These are phyloP conservation scores for Phymatocera aterrima DNA, from an alignment of 2,888 invertebrate species.

Conservation along the genomic window DNA sequence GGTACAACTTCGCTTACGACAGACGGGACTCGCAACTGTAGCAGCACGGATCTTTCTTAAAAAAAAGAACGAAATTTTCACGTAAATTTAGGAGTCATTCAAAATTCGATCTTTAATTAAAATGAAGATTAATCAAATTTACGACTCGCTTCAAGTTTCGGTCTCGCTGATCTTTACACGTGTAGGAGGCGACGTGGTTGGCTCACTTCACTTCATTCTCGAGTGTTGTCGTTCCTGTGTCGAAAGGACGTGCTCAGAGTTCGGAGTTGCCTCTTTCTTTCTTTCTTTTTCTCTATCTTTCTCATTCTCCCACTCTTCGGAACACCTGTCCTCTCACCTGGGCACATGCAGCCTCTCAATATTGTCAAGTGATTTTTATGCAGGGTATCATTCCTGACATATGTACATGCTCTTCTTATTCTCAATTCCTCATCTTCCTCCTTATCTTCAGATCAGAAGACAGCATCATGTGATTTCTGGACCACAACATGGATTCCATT, in stretches of 20 bases:
- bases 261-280: constrained; percentile 7
- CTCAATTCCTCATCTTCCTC: no score
- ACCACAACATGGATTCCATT: no score
- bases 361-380: neutral
- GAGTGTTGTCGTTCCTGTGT: constrained; percentile 22
- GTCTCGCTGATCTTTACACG: constrained; percentile 64
- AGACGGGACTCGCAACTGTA: constrained; percentile 8
- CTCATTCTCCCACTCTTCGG: neutral
- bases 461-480: no score
- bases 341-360: neutral
- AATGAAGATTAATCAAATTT: neutral
- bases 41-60: neutral
- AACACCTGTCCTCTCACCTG: constrained; percentile 34
- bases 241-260: constrained; percentile 17
- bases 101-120: neutral
- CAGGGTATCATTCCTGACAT: neutral
- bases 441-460: no score
- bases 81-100: neutral
- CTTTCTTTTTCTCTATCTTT: neutral
- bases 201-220: constrained; percentile 44
- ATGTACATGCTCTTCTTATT: no score
- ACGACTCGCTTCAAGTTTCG: neutral
- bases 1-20: neutral
- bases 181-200: constrained; percentile 58
- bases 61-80: neutral